Evolutionary conservation across 2,888 invertebrate species (phyloP), one percentile per base, ranked within the genome.

Genomic region (Pegoplata infirma): DNA sequence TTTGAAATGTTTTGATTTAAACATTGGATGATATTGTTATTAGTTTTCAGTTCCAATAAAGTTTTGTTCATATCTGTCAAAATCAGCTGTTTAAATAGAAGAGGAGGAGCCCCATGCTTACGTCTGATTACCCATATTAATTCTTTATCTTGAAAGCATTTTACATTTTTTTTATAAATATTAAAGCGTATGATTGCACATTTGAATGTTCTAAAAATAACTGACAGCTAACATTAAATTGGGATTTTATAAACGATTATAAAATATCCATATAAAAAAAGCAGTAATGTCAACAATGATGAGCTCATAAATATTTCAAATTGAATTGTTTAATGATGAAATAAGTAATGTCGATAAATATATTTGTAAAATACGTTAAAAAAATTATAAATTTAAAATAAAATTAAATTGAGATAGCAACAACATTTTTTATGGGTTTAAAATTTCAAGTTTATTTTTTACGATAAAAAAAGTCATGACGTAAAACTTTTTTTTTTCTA

Each of bases 201-300:
- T 47, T 23, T 72, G 36, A 56, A 44, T 49, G 28, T 64, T 73
- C 63, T 64, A 73, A 64, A 73, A 73, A 73, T 64, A 73, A 58
- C 49, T 61, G 61, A 55, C 74, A 40, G 19, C n/a, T 25, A 55
- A 53, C 32, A 53, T 19, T 67, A 5, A 3, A 32, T 32, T 8
- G 46, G 46, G 10, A 61, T 74, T 64, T 56, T 21, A 12, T 46
- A 32, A 63, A 44, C 17, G 44, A 19, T 51, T 71, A n/a, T n/a
- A n/a, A n/a, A n/a, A n/a, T 25, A 32, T 28, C 14, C 28, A 40
- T 40, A n/a, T n/a, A n/a, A 55, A 23, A 6, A 71, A 55, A 59
- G 1, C 53, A 61, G 49, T 55, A 63, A 68, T 49, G 55, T 63
- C 47, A 56, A n/a, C 46, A 47, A 2, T 19, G 61, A 68, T 75